Evolutionary conservation across 1,140 invertebrate species (phyloP).

Genomic region (Pseudomyrmex cubaensis): DNA sequence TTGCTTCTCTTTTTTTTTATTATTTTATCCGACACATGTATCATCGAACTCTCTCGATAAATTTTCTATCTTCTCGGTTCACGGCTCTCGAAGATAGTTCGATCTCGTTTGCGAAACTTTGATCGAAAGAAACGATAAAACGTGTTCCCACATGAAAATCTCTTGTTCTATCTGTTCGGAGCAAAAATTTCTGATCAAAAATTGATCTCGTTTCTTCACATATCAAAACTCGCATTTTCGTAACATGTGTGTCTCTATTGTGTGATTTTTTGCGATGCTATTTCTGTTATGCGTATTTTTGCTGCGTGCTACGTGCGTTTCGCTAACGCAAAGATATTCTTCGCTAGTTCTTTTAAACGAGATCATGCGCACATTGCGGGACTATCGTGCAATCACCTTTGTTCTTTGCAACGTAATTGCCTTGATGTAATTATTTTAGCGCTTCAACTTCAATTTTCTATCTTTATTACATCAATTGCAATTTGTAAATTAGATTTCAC

Average conservation of each 20-base stretch:
- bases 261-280: slow-evolving; percentile 4
- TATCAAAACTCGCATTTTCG: neutral
- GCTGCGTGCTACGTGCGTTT: neutral
- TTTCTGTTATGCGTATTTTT: slow-evolving; percentile 9
- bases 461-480: slow-evolving; percentile 23
- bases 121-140: slow-evolving; percentile 4
- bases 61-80: slow-evolving; percentile 59
- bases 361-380: slow-evolving; percentile 16
- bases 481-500: slow-evolving; percentile 26
- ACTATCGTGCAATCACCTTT: slow-evolving; percentile 21
- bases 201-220: neutral
- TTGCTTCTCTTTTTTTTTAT: slow-evolving; percentile 15
- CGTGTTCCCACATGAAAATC: slow-evolving; percentile 3
- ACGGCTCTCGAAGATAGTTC: slow-evolving; percentile 6
- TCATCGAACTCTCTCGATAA: slow-evolving; percentile 63
- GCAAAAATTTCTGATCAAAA: neutral
- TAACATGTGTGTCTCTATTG: neutral
- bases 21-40: neutral
- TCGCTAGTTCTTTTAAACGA: slow-evolving; percentile 23
- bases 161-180: neutral
- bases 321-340: slow-evolving; percentile 9
- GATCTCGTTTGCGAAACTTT: slow-evolving; percentile 1
- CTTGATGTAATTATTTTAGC: slow-evolving; percentile 15
- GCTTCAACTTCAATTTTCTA: slow-evolving; percentile 3
- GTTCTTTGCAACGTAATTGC: slow-evolving; percentile 21